Evolutionary conservation across 1,140 invertebrate genomes (phyloP).

Genomic region (Akabosia matsudoensis): DNA sequence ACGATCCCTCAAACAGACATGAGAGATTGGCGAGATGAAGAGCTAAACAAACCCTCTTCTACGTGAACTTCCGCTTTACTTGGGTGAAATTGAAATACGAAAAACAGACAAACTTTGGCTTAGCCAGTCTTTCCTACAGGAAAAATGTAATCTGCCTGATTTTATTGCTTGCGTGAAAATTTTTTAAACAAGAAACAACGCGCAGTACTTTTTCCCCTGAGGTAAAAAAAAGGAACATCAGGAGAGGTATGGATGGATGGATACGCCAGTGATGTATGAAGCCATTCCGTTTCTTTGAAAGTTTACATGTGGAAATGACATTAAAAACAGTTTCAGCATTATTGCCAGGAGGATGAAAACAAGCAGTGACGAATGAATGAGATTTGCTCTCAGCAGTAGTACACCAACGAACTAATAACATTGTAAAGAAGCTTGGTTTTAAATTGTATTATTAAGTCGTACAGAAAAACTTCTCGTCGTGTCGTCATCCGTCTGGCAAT

Average conservation of each 20-base stretch:
- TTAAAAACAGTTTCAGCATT: slow-evolving; percentile 5
- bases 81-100: not conserved
- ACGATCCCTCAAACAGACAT: not conserved
- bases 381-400: not conserved
- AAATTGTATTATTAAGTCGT: not conserved
- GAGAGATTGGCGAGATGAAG: not conserved
- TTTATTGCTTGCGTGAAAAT: too few relatives aligned
- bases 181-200: too few relatives aligned
- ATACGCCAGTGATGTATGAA: not conserved
- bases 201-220: too few relatives aligned
- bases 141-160: too few relatives aligned
- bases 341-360: not conserved
- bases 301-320: not conserved
- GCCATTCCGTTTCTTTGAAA: not conserved
- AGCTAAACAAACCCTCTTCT: too few relatives aligned
- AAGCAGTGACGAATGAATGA: slow-evolving; percentile 1
- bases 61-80: not conserved
- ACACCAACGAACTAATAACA: not conserved
- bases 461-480: not conserved
- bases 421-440: not conserved
- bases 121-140: too few relatives aligned
- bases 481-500: too few relatives aligned
- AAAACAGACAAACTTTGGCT: not conserved
- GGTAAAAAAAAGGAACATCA: not conserved
- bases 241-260: not conserved